Percentiles rank a stretch among this genome's conserved stretches.
phyloP scores from a whole-genome alignment of 2,888 invertebrate species.

The Lochmaea crataegi region DNA sequence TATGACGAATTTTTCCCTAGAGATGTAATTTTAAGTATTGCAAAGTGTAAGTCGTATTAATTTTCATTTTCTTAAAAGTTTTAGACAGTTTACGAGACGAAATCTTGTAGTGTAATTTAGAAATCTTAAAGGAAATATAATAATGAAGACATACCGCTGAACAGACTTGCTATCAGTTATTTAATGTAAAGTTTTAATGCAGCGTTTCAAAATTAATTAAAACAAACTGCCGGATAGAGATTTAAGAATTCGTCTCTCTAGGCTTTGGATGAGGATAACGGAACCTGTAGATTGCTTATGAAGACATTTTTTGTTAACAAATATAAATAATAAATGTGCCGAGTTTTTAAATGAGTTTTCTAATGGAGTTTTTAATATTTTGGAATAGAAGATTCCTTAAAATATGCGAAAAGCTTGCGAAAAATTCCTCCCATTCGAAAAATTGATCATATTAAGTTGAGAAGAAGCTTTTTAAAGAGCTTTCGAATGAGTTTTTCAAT shows the following conservation, averaged over 20 bases:
- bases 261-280: too few relatives aligned
- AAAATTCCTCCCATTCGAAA: too few relatives aligned
- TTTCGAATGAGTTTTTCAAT: too few relatives aligned
- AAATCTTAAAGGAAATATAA: constrained; percentile 40
- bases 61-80: constrained; percentile 56
- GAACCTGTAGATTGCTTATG: too few relatives aligned
- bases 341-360: too few relatives aligned
- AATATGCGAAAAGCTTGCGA: too few relatives aligned
- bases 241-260: not conserved
- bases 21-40: constrained; percentile 51
- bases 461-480: too few relatives aligned
- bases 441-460: too few relatives aligned
- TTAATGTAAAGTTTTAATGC: constrained; percentile 27
- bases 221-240: constrained; percentile 3
- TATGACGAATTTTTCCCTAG: constrained; percentile 45
- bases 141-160: constrained; percentile 36
- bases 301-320: too few relatives aligned
- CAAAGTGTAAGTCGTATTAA: constrained; percentile 55
- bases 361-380: too few relatives aligned
- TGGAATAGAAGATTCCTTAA: too few relatives aligned
- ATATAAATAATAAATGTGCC: too few relatives aligned
- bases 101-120: constrained; percentile 46
- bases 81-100: constrained; percentile 50
- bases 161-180: constrained; percentile 30
- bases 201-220: constrained; percentile 13